These are phyloP conservation scores for Phocoena phocoena DNA, from an alignment of 2,113 vertebrate genomes.

Conservation along the genomic window DNA sequence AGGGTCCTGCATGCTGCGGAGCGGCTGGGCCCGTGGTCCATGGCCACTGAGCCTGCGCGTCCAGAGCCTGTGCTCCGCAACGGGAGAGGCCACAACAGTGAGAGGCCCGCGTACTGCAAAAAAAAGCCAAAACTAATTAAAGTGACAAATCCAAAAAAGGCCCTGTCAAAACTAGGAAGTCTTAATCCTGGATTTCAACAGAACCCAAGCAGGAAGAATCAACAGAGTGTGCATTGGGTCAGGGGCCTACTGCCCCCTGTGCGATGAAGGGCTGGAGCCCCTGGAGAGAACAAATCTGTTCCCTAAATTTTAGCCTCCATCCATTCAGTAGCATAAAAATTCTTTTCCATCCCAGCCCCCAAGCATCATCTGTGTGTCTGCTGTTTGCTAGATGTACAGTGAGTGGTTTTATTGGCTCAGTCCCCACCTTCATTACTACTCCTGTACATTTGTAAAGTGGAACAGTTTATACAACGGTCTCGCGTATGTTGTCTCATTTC, in stretches of 20 bases:
- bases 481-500: not conserved
- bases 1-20: no score
- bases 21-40: no score
- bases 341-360: not conserved
- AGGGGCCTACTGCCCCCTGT: not conserved
- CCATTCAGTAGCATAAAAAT: not conserved
- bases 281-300: not conserved
- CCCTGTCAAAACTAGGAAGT: slow-evolving; percentile 55
- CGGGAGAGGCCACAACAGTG: no score
- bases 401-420: not conserved
- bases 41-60: no score
- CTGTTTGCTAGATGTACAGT: not conserved
- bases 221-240: not conserved
- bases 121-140: slow-evolving; percentile 75
- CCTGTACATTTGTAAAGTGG: not conserved
- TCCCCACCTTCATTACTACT: not conserved
- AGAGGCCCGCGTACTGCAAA: no score
- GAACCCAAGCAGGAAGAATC: slow-evolving; percentile 29
- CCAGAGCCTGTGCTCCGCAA: no score
- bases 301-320: not conserved
- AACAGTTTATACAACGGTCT: not conserved
- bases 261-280: not conserved
- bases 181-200: slow-evolving; percentile 67
- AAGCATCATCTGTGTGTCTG: not conserved
- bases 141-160: slow-evolving; percentile 62